These are phyloP conservation scores for Cuculus canorus DNA, from an alignment of 2,797 vertebrate genomes.

Conservation along the genomic window DNA sequence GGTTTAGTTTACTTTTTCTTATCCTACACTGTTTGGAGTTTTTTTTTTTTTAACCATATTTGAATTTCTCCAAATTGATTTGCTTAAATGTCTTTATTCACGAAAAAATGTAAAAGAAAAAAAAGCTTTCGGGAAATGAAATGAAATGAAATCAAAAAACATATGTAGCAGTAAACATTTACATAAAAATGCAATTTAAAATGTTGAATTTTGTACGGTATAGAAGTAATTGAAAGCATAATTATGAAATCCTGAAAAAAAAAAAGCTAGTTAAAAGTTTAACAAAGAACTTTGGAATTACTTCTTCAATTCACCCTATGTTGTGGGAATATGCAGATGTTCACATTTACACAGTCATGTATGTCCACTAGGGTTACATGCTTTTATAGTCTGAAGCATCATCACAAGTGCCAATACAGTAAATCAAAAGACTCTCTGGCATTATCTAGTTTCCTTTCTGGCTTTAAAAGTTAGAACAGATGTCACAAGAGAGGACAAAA, in stretches of 20 bases:
- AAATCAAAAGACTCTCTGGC: slow-evolving; percentile 91
- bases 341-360: slow-evolving; percentile 69
- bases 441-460: slow-evolving; percentile 92
- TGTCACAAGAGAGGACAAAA: slow-evolving; percentile 93
- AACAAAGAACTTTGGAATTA: slow-evolving; percentile 21
- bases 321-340: slow-evolving; percentile 65
- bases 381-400: slow-evolving; percentile 69
- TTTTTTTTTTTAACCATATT: slow-evolving; percentile 14
- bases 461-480: slow-evolving; percentile 94
- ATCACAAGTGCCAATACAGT: slow-evolving; percentile 84
- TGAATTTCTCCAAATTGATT: background rate
- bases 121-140: slow-evolving; percentile 8
- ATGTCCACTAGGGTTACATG: slow-evolving; percentile 67
- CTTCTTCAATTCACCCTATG: slow-evolving; percentile 19
- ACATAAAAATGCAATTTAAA: slow-evolving; percentile 53
- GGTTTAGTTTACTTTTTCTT: slow-evolving; percentile 65
- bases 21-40: background rate
- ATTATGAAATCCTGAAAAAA: slow-evolving; percentile 45
- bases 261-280: slow-evolving; percentile 37
- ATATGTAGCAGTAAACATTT: slow-evolving; percentile 29
- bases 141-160: slow-evolving; percentile 12
- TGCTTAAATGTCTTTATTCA: slow-evolving; percentile 14
- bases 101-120: background rate
- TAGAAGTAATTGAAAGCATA: slow-evolving; percentile 34
- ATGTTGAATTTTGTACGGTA: background rate